Base-by-base conservation (phyloP, 2,888 invertebrate genomes). In the Lasioglossum villosulum region DNA sequence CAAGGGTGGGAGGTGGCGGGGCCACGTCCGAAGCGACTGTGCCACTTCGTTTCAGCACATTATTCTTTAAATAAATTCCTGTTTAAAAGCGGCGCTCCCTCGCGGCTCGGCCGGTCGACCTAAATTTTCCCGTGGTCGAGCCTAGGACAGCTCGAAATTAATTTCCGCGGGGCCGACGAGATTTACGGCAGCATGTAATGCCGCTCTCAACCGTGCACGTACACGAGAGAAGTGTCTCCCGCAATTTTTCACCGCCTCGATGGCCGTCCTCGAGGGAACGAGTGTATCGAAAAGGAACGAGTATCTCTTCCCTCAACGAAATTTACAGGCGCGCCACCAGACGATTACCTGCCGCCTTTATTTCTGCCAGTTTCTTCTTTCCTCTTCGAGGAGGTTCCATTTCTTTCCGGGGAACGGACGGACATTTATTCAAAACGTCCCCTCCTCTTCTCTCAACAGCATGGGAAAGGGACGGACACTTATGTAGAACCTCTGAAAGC, bases 151-250 rank as follows among this genome's bases (percentile, higher is more conserved):
- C 30, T 71, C n/a, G 70, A 59, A 71, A 80, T 80, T 80, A 76
- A 80, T 80, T 77, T 80, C 45, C 45, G 27, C 27, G 70, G 23
- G 30, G 4, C 16, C 77, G 59, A 37, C 77, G 59, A 45, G 56
- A 80, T 80, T 80, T 80, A 80, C 80, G 80, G 37, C 80, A 56
- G 45, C 66, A 16, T 63, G 63, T 76, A 80, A 80, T 34, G 80
- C 56, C 76, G n/a, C 34, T 37, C 70, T 34, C n/a, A 16, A 66
- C 14, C 56, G 30, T n/a, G 56, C 68, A 12, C 56, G 56, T 52
- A 68, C 66, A 52, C 68, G 70, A 56, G 37, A 23, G 23, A 16
- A 63, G 63, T 30, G 73, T 70, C 80, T 27, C 63, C 45, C 70
- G 70, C 19, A 77, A 77, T 80, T 80, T 80, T 77, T 80, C 77